A percentile compares a stretch with the other conserved stretches of the same genome.
Conservation (phyloP, 2,888 invertebrate genomes). For the Sericinus montela region DNA sequence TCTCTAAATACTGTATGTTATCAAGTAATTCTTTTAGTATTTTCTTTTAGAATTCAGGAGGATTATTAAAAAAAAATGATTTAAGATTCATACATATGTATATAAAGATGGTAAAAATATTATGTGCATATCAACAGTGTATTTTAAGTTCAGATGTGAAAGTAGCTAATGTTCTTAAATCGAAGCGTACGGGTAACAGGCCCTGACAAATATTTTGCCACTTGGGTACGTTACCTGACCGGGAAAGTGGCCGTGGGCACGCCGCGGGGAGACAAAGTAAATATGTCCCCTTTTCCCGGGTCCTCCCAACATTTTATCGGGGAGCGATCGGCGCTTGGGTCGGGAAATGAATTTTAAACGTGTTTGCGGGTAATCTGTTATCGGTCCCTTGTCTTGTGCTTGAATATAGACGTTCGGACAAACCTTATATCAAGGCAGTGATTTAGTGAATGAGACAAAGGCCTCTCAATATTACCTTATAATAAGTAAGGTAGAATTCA, state of each 20-base stretch:
- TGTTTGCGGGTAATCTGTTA: conserved; percentile 80
- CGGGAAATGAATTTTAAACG: conserved; percentile 80
- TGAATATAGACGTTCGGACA: conserved; percentile 72
- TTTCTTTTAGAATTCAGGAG: no score
- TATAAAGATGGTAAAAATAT: neutral
- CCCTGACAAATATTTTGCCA: conserved; percentile 75
- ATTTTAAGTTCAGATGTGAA: conserved; percentile 45
- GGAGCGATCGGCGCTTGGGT: conserved; percentile 76
- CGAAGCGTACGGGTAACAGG: conserved; percentile 66
- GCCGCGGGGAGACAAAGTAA: conserved; percentile 74
- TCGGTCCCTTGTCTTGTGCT: conserved; percentile 77
- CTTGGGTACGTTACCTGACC: conserved; percentile 74
- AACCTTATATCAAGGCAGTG: conserved; percentile 56
- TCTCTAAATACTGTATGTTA: no score
- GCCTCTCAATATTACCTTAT: conserved; percentile 16
- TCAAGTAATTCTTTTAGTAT: no score
- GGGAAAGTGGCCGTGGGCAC: conserved; percentile 68
- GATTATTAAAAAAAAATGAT: no score
- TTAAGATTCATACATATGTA: no score
- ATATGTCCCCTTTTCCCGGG: conserved; percentile 74
- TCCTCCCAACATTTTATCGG: conserved; percentile 77
- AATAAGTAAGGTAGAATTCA: neutral
- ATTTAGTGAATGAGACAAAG: conserved; percentile 46
- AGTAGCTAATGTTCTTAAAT: conserved; percentile 67
- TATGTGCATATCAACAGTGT: conserved; percentile 1